A percentile compares a stretch with the other conserved stretches of the same genome.
phyloP scores from a whole-genome alignment of 2,888 invertebrate genomes.

The Catonia carolina region DNA sequence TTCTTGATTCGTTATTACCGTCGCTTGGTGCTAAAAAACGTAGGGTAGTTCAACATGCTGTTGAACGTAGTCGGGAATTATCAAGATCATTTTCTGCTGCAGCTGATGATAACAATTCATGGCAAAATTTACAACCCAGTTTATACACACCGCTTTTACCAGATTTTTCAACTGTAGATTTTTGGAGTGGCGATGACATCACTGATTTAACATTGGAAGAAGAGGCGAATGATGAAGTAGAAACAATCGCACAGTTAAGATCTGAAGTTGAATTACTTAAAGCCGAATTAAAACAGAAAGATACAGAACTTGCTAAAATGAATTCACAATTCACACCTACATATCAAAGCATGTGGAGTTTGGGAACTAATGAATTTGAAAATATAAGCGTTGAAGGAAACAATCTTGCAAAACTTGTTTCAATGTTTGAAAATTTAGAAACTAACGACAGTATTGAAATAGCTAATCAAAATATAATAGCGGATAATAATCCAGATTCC shows the following conservation, averaged over 20 bases:
- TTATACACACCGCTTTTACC: conserved; percentile 33
- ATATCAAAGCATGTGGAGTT: not conserved
- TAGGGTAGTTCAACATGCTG: conserved; percentile 48
- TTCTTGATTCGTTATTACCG: conserved; percentile 55
- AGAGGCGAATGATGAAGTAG: conserved; percentile 15
- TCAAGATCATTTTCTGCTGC: conserved; percentile 31
- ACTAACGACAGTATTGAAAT: not conserved
- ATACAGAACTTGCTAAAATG: conserved; percentile 1
- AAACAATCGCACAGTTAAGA: conserved; percentile 38
- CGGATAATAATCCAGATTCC: not conserved
- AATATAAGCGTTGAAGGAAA: not conserved
- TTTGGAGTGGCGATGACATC: conserved; percentile 34
- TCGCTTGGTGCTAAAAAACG: conserved; percentile 46
- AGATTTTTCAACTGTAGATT: conserved; percentile 36
- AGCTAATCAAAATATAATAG: not conserved
- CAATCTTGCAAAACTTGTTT: not conserved
- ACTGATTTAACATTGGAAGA: conserved; percentile 25
- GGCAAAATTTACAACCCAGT: conserved; percentile 22
- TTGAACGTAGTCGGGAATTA: conserved; percentile 40
- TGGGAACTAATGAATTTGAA: not conserved
- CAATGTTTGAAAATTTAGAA: conserved; percentile 4
- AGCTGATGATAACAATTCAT: conserved; percentile 26
- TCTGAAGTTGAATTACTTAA: conserved; percentile 42
- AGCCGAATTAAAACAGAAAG: conserved; percentile 23
- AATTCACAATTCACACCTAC: not conserved